Evolutionary conservation across 1,140 invertebrate genomes (phyloP).

Genomic region (Octopus bimaculoides): DNA sequence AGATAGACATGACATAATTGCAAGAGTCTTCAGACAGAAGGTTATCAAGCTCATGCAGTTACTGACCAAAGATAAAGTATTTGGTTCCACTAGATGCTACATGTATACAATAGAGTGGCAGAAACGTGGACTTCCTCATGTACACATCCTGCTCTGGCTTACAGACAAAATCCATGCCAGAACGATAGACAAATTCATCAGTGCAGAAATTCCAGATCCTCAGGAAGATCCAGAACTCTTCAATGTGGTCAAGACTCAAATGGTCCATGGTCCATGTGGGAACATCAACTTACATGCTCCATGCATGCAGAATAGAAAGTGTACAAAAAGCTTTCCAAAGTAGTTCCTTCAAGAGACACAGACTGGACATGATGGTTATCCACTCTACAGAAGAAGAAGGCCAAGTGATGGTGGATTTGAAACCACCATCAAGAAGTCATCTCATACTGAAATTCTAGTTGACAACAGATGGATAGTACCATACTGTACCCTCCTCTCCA

Average conservation of each 20-base stretch:
- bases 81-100: background rate
- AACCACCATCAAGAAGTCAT: background rate
- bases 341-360: background rate
- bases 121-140: conserved; percentile 1
- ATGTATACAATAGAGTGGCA: background rate
- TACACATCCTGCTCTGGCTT: background rate
- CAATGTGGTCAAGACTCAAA: background rate
- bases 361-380: background rate
- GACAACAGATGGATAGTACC: background rate
- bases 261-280: background rate
- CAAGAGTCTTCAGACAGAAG: conserved; percentile 60
- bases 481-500: background rate
- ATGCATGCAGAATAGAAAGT: background rate
- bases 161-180: background rate
- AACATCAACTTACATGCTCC: background rate
- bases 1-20: conserved; percentile 57
- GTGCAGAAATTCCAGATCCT: background rate
- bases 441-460: background rate
- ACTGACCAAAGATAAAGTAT: background rate
- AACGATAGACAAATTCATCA: background rate
- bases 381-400: background rate
- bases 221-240: background rate
- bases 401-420: background rate
- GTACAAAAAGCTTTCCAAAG: background rate
- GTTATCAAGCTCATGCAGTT: background rate